phyloP scores from a whole-genome alignment of 92 coral and sea anemone genomes.

The Porites lobata region DNA sequence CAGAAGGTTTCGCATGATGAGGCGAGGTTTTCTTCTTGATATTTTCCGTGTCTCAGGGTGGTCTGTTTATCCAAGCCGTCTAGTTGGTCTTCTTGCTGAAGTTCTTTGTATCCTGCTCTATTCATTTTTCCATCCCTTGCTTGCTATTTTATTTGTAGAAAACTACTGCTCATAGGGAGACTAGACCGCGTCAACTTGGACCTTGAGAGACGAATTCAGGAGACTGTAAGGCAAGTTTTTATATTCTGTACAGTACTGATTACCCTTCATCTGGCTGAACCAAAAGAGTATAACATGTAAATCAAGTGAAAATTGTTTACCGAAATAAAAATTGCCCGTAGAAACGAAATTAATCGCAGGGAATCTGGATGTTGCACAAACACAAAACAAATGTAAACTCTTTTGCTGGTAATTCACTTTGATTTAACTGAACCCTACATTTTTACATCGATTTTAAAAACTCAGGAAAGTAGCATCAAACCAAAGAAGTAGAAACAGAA shows the following conservation, averaged over 20 bases:
- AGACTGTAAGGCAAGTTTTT: too few species aligned
- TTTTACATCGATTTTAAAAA: too few species aligned
- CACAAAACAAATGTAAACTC: too few species aligned
- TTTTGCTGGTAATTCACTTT: too few species aligned
- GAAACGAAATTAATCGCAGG: neutral
- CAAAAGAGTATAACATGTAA: neutral
- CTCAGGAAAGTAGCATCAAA: too few species aligned
- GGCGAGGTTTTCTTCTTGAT: constrained; percentile 43
- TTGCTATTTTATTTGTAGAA: neutral
- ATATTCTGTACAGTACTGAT: too few species aligned
- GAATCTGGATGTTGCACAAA: too few species aligned
- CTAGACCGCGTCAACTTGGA: too few species aligned
- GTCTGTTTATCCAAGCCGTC: constrained; percentile 2
- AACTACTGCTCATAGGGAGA: too few species aligned
- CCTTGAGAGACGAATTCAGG: too few species aligned
- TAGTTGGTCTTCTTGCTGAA: neutral
- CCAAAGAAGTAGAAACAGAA: too few species aligned
- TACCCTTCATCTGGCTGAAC: neutral
- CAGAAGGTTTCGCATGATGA: constrained; percentile 93
- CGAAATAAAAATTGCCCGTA: neutral
- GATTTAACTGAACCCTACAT: too few species aligned
- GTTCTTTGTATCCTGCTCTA: neutral
- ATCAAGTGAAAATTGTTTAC: neutral
- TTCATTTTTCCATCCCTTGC: neutral
- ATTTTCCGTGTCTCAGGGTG: neutral